These are phyloP conservation scores for Habrosyne pyritoides DNA, from an alignment of 2,888 invertebrate species.

Conservation along the genomic window DNA sequence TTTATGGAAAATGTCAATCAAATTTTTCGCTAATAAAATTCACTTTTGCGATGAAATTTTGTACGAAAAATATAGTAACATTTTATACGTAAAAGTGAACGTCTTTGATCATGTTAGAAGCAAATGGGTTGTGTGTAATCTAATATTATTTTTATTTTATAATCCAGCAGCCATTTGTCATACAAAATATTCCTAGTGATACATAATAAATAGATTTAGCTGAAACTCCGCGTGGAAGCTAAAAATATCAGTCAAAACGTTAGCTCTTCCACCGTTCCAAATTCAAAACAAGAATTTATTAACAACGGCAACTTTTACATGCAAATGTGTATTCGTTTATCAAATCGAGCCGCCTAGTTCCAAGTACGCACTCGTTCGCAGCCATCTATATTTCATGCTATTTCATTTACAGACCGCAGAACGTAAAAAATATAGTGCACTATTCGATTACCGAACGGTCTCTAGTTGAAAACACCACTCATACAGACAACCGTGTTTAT, in stretches of 20 bases:
- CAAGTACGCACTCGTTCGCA: slow-evolving; percentile 10
- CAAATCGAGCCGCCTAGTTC: slow-evolving; percentile 17
- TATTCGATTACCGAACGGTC: slow-evolving; percentile 32
- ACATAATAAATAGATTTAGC: not conserved
- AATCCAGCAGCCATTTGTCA: no score
- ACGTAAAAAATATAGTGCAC: slow-evolving; percentile 32
- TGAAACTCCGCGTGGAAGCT: not conserved
- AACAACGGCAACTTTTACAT: slow-evolving; percentile 8
- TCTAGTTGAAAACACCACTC: slow-evolving; percentile 17
- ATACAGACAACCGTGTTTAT: slow-evolving; percentile 14
- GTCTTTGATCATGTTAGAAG: not conserved
- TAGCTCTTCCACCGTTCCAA: not conserved
- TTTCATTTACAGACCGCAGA: slow-evolving; percentile 17
- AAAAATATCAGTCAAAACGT: not conserved
- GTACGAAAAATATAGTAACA: not conserved
- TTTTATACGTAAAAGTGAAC: not conserved
- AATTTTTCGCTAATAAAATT: not conserved
- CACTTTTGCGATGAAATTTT: not conserved
- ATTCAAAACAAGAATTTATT: slow-evolving; percentile 2
- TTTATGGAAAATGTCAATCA: not conserved
- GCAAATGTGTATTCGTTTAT: slow-evolving; percentile 23
- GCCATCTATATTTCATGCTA: slow-evolving; percentile 23
- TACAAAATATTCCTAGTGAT: no score
- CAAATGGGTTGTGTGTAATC: not conserved
- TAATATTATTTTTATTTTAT: not conserved